These are phyloP conservation scores for Agrenia bidenticulata DNA, from an alignment of 2,888 invertebrate species.

Conservation along the genomic window DNA sequence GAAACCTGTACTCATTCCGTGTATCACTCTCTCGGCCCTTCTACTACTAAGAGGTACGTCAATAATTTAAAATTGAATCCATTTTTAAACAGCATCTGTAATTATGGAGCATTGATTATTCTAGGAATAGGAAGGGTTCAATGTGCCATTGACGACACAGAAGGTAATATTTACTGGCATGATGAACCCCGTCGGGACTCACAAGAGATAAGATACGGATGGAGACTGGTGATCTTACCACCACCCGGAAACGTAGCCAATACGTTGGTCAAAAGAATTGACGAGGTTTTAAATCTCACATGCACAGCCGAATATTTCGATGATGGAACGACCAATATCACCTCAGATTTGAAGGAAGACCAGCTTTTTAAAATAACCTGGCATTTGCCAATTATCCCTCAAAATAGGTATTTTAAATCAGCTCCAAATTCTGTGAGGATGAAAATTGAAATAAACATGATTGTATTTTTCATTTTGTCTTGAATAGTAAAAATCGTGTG, in stretches of 20 bases:
- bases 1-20: too few relatives aligned
- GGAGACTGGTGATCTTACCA: constrained; percentile 40
- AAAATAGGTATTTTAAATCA: constrained; percentile 36
- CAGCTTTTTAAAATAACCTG: constrained; percentile 40
- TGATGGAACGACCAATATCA: constrained; percentile 19
- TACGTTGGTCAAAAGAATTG: constrained; percentile 34
- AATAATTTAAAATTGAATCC: too few relatives aligned
- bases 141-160: constrained; percentile 9
- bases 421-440: too few relatives aligned
- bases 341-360: constrained; percentile 19
- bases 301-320: constrained; percentile 32
- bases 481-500: constrained; percentile 40
- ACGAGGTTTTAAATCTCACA: constrained; percentile 45
- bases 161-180: not conserved
- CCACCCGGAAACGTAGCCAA: constrained; percentile 27
- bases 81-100: too few relatives aligned
- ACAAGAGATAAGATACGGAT: constrained; percentile 10
- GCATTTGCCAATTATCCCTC: constrained; percentile 39
- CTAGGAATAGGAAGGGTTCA: not conserved
- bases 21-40: too few relatives aligned
- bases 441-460: too few relatives aligned
- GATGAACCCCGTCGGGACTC: constrained; percentile 8
- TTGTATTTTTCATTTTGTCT: not conserved
- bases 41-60: too few relatives aligned
- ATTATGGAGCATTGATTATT: too few relatives aligned